These are phyloP conservation scores for Mylabris sibirica DNA, from an alignment of 2,888 invertebrate species.

Conservation along the genomic window DNA sequence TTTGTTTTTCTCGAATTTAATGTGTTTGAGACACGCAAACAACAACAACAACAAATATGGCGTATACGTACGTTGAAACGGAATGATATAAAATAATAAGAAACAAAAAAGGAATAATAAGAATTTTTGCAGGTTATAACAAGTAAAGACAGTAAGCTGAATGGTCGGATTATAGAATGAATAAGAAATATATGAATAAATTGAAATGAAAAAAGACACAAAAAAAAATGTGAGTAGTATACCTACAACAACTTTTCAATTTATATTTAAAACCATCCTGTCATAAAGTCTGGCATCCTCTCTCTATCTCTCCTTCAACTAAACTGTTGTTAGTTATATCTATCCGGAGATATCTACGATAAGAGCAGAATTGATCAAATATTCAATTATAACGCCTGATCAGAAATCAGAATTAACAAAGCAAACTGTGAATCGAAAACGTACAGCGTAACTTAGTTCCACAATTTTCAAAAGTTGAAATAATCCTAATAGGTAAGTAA, in stretches of 20 bases:
- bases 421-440: too few species aligned
- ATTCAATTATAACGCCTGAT: neutral
- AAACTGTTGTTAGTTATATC: neutral
- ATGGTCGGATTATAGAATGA: neutral
- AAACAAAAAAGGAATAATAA: neutral
- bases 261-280: slow-evolving; percentile 3
- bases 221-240: neutral
- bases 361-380: neutral
- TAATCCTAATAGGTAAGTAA: too few species aligned
- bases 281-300: slow-evolving; percentile 5
- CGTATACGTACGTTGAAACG: neutral
- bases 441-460: too few species aligned
- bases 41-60: slow-evolving; percentile 9
- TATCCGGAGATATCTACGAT: neutral
- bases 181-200: neutral
- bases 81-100: neutral
- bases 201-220: neutral
- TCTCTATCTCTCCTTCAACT: neutral
- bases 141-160: slow-evolving; percentile 11
- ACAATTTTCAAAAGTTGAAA: too few species aligned
- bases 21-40: slow-evolving; percentile 9
- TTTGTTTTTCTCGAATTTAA: slow-evolving; percentile 8
- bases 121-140: neutral
- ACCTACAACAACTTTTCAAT: slow-evolving; percentile 3
- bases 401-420: too few species aligned